phyloP scores from a whole-genome alignment of 2,888 invertebrate genomes.

The Lordiphosa fenestrarum region DNA sequence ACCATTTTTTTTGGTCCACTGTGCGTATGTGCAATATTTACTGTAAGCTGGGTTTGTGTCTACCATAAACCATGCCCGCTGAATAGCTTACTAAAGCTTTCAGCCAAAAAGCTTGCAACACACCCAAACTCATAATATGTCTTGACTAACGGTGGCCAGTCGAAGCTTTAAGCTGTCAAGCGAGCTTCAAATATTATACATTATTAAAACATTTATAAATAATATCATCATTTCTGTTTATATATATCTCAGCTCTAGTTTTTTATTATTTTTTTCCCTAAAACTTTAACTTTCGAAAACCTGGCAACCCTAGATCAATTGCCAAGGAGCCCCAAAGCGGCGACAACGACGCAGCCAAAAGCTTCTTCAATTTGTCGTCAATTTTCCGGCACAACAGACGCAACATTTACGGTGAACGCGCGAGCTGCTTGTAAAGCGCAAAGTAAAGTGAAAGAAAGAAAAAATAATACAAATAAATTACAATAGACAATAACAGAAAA shows the following conservation, averaged over 20 bases:
- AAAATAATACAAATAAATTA: constrained; percentile 18
- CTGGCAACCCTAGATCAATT: constrained; percentile 38
- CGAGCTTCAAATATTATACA: background rate
- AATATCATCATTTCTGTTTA: background rate
- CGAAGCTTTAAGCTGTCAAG: background rate
- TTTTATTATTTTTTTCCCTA: background rate
- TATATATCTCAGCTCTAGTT: background rate
- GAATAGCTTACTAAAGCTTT: background rate
- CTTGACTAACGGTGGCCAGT: constrained; percentile 5
- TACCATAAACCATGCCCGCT: too few species aligned
- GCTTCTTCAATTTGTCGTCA: constrained; percentile 74
- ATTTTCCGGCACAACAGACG: constrained; percentile 79
- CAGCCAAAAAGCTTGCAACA: background rate
- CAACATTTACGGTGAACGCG: constrained; percentile 62
- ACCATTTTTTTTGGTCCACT: background rate
- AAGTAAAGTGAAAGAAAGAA: constrained; percentile 32
- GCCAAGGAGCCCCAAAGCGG: constrained; percentile 35
- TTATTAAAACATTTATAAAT: background rate
- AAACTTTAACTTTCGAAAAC: background rate
- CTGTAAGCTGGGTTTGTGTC: constrained; percentile 1
- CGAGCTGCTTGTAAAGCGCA: constrained; percentile 36
- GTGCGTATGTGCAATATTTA: constrained; percentile 5
- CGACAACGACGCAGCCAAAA: constrained; percentile 59
- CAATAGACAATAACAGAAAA: background rate
- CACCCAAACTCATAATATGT: constrained; percentile 5